These are phyloP conservation scores for Euwallacea similis DNA, from an alignment of 1,140 invertebrate genomes.

Conservation along the genomic window DNA sequence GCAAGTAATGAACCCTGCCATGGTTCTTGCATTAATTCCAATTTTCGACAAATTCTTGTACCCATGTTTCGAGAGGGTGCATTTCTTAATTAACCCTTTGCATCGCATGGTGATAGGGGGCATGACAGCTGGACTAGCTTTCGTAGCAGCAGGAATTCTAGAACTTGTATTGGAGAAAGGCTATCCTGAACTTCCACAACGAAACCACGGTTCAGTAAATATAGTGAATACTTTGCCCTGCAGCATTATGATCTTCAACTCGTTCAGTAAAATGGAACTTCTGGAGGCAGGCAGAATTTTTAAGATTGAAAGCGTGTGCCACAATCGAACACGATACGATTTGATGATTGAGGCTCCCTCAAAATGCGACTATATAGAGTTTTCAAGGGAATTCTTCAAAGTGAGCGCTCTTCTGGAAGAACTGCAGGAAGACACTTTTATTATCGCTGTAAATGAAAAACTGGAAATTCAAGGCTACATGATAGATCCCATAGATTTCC, in stretches of 20 bases:
- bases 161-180: conserved; percentile 48
- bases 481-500: conserved; percentile 49
- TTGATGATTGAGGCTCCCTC: conserved; percentile 42
- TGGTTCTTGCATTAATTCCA: conserved; percentile 69
- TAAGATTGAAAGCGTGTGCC: conserved; percentile 44
- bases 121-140: conserved; percentile 64
- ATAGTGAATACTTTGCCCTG: conserved; percentile 51
- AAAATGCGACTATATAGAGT: conserved; percentile 41
- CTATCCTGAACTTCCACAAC: conserved; percentile 46
- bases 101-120: conserved; percentile 70
- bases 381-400: conserved; percentile 38
- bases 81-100: conserved; percentile 59
- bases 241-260: conserved; percentile 42
- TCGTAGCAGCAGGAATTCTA: conserved; percentile 53
- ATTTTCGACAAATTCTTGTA: conserved; percentile 65
- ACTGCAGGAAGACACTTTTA: conserved; percentile 46
- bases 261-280: conserved; percentile 36
- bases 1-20: conserved; percentile 66
- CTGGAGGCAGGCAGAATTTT: conserved; percentile 40
- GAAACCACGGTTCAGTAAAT: conserved; percentile 45
- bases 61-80: conserved; percentile 49
- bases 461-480: conserved; percentile 44
- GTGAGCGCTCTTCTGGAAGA: conserved; percentile 45
- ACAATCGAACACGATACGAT: conserved; percentile 42
- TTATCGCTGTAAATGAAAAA: conserved; percentile 44